Base-by-base conservation (phyloP, 2,113 vertebrate genomes). In the Calidris pygmaea region DNA sequence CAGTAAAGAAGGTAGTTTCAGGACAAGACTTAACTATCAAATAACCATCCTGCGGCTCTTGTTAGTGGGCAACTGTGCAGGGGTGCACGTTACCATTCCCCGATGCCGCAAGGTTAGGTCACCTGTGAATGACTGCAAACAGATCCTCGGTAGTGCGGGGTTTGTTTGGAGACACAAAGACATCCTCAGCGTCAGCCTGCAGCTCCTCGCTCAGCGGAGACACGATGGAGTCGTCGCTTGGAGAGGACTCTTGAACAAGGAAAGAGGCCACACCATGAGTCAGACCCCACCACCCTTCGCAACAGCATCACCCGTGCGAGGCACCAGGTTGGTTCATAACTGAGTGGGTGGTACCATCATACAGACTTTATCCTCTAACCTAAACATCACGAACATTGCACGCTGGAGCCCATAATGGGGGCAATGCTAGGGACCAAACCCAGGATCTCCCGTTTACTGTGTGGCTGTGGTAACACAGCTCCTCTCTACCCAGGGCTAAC, bases 41-140 rank as follows among this genome's bases (percentile, higher is more conserved):
- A 74, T 80, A 77, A 70, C 22, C 43, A 76, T 62, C 26, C 58
- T 73, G 48, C 48, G 65, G 35, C 55, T 63, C 3, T 37, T 6
- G 5, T 67, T 67, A 63, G 27, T 14, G 37, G 41, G 37, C 3
- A 5, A 2, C 53, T 48, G 21, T 32, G 39, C 23, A 68, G 30
- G 56, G 53, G 68, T 63, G 47, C 13, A 10, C 20, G 37, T 39
- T 90, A 50, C 22, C 7, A 5, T 88, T 92, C 72, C 45, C 45
- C 18, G 1, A 63, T 87, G 72, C 45, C 2, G 1, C 72, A 83
- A 80, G 26, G 48, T 32, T 90, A 55, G 43, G 97, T 98, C 94
- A 99, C 99, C 99, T 99, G 98, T 99, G 99, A 98, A 99, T 99
- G 98, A 99, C 99, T 80, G 99, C 99, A 97, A 99, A 99, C 83